These are phyloP conservation scores for Mobula hypostoma DNA, from an alignment of 2,113 vertebrate species.

Conservation along the genomic window DNA sequence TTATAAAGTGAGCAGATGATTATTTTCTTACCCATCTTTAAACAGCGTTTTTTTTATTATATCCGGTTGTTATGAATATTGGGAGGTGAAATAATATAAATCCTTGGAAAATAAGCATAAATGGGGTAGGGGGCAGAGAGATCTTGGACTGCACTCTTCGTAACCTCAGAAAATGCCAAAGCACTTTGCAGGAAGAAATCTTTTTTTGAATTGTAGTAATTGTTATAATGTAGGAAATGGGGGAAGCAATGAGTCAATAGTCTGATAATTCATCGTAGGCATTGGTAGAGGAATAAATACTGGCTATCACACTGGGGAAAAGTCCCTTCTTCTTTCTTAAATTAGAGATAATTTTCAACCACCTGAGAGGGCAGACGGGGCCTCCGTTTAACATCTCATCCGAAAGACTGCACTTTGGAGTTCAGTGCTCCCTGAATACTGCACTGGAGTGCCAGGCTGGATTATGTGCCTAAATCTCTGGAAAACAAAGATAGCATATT, in stretches of 20 bases:
- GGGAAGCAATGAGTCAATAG: neutral
- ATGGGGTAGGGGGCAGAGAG: neutral
- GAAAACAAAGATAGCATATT: conserved; percentile 46
- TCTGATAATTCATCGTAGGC: neutral
- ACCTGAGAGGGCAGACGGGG: neutral
- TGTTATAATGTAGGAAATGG: neutral
- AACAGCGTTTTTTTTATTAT: too few species aligned
- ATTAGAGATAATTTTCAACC: neutral
- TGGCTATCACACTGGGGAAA: neutral
- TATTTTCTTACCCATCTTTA: neutral
- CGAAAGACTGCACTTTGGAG: neutral
- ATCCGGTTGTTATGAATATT: neutral
- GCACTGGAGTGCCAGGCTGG: neutral
- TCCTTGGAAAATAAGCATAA: neutral
- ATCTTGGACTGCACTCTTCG: neutral
- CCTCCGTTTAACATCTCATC: neutral
- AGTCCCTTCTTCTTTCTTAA: neutral
- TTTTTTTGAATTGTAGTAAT: neutral
- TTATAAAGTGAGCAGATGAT: neutral
- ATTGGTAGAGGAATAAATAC: neutral
- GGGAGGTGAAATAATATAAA: neutral
- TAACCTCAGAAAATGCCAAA: neutral
- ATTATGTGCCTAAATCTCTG: neutral
- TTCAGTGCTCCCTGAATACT: neutral
- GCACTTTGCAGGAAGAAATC: neutral